Percentiles rank a stretch among this genome's conserved stretches.
Conservation (phyloP, 2,797 vertebrate genomes). For the Xiphophorus birchmanni region DNA sequence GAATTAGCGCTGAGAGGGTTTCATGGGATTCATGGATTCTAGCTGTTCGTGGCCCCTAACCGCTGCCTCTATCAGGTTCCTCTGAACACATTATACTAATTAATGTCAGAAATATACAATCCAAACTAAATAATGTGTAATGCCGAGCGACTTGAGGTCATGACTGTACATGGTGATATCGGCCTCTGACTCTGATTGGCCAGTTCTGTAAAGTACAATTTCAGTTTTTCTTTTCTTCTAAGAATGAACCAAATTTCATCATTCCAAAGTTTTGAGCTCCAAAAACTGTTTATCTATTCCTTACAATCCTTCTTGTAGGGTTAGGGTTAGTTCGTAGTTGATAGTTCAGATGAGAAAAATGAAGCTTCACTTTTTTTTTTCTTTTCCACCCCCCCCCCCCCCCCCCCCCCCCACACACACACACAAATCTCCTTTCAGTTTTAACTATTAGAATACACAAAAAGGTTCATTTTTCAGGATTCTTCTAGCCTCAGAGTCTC, state of each 20-base stretch:
- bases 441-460: conserved; percentile 62
- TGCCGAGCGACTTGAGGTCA: background rate
- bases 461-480: conserved; percentile 66
- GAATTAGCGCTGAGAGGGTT: background rate
- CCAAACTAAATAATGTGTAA: background rate
- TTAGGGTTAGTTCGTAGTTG: background rate
- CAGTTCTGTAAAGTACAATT: background rate
- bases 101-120: background rate
- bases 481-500: conserved; percentile 26
- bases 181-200: background rate
- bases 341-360: conserved; percentile 53
- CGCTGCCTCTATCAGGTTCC: too few species aligned
- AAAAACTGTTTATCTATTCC: background rate
- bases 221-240: background rate
- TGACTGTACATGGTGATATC: background rate
- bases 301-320: background rate
- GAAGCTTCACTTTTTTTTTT: conserved; percentile 15
- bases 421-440: conserved; percentile 40
- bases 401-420: background rate
- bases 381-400: too few species aligned
- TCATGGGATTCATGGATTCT: background rate
- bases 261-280: background rate
- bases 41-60: background rate
- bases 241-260: background rate
- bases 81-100: background rate